phyloP scores from a whole-genome alignment of 2,888 invertebrate genomes.

The Biston stratarius region DNA sequence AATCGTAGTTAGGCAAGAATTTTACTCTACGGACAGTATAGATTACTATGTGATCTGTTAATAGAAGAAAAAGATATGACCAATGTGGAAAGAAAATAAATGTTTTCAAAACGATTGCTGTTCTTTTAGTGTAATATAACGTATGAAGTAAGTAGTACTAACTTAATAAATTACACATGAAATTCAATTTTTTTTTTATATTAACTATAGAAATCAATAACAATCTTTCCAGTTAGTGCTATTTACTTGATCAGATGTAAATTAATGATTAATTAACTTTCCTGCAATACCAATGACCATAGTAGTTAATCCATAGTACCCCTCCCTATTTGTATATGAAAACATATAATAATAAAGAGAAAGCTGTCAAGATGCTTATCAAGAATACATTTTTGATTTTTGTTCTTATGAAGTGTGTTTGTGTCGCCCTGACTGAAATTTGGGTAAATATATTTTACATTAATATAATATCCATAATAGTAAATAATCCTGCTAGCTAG shows the following conservation, averaged over 20 bases:
- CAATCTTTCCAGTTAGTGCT: constrained; percentile 14
- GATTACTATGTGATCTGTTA: constrained; percentile 73
- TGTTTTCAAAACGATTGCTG: constrained; percentile 77
- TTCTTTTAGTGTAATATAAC: constrained; percentile 56
- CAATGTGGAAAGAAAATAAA: constrained; percentile 84
- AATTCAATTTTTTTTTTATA: not conserved
- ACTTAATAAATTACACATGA: not conserved
- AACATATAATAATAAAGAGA: constrained; percentile 59
- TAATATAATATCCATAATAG: constrained; percentile 74
- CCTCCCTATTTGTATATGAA: constrained; percentile 13
- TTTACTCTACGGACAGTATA: constrained; percentile 60
- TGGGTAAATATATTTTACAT: constrained; percentile 85
- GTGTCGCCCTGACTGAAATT: constrained; percentile 82
- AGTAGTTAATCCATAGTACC: constrained; percentile 34
- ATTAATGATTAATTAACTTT: constrained; percentile 3
- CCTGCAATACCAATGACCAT: constrained; percentile 20
- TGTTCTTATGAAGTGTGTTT: constrained; percentile 77
- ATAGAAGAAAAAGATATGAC: constrained; percentile 68
- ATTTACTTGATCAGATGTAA: constrained; percentile 19
- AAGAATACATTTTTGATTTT: constrained; percentile 75
- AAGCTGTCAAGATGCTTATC: constrained; percentile 86
- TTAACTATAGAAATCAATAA: not conserved
- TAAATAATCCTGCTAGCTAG: constrained; percentile 77
- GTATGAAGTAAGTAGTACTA: constrained; percentile 56
- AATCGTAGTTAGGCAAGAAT: constrained; percentile 64